Evolutionary conservation across 2,888 invertebrate species (phyloP).

Genomic region (Sinhomidia bicolor): DNA sequence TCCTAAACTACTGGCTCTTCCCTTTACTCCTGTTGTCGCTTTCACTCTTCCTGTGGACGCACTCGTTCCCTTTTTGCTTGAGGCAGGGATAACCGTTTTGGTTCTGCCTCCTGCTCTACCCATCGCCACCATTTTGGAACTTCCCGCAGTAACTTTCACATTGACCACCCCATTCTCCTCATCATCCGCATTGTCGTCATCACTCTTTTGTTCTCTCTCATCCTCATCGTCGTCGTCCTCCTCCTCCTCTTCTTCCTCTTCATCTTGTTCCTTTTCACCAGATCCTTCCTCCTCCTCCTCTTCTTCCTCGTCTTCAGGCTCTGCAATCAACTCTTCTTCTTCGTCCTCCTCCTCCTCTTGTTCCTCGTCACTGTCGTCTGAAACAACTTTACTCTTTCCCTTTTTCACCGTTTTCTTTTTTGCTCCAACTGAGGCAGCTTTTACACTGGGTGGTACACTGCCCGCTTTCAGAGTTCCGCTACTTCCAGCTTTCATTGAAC

Average conservation of each 20-base stretch:
- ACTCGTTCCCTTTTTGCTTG: slow-evolving; percentile 24
- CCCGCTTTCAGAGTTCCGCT: slow-evolving; percentile 67
- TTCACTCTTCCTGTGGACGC: slow-evolving; percentile 2
- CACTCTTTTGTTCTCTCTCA: slow-evolving; percentile 19
- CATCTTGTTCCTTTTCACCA: slow-evolving; percentile 36
- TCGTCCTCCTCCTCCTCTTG: slow-evolving; percentile 64
- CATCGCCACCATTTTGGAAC: not conserved
- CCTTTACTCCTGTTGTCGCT: not conserved
- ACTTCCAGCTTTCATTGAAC: slow-evolving; percentile 57
- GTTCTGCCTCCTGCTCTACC: not conserved
- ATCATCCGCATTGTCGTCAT: slow-evolving; percentile 63
- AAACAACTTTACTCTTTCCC: slow-evolving; percentile 6
- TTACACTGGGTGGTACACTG: slow-evolving; percentile 35
- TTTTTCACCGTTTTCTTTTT: slow-evolving; percentile 49
- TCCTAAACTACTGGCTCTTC: not conserved
- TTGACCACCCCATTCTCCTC: slow-evolving; percentile 60
- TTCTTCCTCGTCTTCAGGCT: slow-evolving; percentile 32
- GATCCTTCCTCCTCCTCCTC: slow-evolving; percentile 39
- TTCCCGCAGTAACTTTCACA: slow-evolving; percentile 51
- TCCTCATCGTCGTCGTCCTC: slow-evolving; percentile 64
- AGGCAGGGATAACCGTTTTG: not conserved
- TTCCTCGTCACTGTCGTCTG: slow-evolving; percentile 74
- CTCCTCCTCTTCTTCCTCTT: slow-evolving; percentile 51
- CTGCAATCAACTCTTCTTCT: slow-evolving; percentile 44
- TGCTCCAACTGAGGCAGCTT: slow-evolving; percentile 23